Conservation (phyloP, 2,888 invertebrate genomes). For the Axea sp. region DNA sequence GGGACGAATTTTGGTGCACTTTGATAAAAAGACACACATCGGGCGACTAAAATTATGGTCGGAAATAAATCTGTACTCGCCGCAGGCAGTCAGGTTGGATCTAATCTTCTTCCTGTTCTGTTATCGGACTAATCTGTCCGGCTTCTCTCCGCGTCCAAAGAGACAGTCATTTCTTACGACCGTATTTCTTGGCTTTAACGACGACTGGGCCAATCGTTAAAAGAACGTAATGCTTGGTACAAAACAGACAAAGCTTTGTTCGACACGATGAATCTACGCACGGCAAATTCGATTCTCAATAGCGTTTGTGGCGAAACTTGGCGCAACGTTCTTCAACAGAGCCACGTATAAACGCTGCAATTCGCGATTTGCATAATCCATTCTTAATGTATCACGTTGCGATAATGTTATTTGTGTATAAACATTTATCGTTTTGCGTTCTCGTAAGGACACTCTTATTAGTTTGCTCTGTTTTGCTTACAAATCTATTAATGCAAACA, state of each 20-base stretch:
- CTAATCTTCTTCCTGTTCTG: constrained; percentile 58
- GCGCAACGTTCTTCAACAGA: too few relatives aligned
- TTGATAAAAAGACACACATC: constrained; percentile 53
- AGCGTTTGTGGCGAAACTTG: constrained; percentile 26
- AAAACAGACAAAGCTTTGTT: constrained; percentile 23
- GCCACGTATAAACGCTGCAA: too few relatives aligned
- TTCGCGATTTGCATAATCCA: too few relatives aligned
- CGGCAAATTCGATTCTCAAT: constrained; percentile 40
- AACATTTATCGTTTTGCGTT: too few relatives aligned
- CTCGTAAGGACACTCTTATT: too few relatives aligned
- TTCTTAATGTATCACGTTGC: too few relatives aligned
- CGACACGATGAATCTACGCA: constrained; percentile 15
- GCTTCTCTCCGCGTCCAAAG: constrained; percentile 39
- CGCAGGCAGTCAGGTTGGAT: constrained; percentile 53
- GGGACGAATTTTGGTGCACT: constrained; percentile 47
- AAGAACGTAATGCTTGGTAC: constrained; percentile 60
- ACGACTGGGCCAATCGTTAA: constrained; percentile 65
- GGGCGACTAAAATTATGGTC: constrained; percentile 48
- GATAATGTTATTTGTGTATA: too few relatives aligned
- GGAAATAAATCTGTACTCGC: constrained; percentile 59
- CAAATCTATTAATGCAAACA: too few relatives aligned
- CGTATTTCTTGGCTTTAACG: constrained; percentile 65
- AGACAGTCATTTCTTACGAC: constrained; percentile 56
- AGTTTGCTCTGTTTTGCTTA: too few relatives aligned
- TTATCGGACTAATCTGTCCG: constrained; percentile 61